A percentile compares a stretch with the other conserved stretches of the same genome.
phyloP scores from a whole-genome alignment of 2,113 vertebrate genomes.

The Notechis scutatus region DNA sequence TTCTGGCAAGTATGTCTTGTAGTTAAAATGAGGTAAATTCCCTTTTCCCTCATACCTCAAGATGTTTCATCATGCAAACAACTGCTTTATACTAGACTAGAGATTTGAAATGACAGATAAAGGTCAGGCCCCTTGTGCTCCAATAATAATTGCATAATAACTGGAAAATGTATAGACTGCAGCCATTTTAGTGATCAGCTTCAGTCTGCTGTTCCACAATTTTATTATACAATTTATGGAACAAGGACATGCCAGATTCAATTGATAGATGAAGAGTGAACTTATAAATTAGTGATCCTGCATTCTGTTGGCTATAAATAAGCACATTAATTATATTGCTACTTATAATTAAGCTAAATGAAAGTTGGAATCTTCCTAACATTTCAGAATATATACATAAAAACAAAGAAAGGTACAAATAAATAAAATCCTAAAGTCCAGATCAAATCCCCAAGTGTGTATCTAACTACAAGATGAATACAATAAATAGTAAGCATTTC shows the following conservation, averaged over 20 bases:
- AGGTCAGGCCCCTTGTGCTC: background rate
- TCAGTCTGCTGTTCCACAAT: background rate
- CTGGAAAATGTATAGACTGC: background rate
- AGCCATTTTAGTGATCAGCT: background rate
- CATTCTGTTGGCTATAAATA: constrained; percentile 42
- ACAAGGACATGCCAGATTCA: constrained; percentile 18
- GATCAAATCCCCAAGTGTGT: constrained; percentile 3
- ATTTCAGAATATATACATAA: background rate
- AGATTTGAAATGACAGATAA: background rate
- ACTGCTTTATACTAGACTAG: background rate
- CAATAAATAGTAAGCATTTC: background rate
- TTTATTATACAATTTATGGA: background rate
- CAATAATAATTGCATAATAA: background rate
- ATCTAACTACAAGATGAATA: background rate
- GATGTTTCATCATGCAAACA: background rate
- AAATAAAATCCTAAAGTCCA: background rate
- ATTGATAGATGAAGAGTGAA: constrained; percentile 26
- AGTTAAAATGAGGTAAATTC: background rate
- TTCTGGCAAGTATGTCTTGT: background rate
- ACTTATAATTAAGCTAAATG: constrained; percentile 35
- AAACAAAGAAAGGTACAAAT: background rate
- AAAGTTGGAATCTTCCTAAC: constrained; percentile 24
- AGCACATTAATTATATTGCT: constrained; percentile 25
- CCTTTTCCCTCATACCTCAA: background rate
- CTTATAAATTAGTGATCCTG: constrained; percentile 30